Percentiles rank a stretch among this genome's conserved stretches.
Conservation (phyloP, 2,797 vertebrate genomes). For the Otolemur crassicaudatus region DNA sequence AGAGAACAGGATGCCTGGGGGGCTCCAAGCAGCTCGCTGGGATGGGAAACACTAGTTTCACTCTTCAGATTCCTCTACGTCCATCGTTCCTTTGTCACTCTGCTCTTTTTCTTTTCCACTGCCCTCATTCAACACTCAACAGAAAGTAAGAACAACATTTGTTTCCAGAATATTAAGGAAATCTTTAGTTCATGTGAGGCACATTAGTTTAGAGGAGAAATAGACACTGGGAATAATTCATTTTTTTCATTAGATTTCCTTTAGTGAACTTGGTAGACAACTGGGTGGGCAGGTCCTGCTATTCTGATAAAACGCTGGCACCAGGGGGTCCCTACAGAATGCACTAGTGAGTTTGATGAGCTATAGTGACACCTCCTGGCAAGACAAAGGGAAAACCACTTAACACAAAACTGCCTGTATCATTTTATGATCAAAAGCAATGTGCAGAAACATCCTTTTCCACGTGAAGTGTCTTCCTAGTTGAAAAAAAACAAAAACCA, state of each 20-base stretch:
- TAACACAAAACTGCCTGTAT: background rate
- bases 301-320: background rate
- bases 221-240: background rate
- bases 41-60: background rate
- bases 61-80: background rate
- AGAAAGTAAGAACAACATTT: background rate
- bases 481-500: background rate
- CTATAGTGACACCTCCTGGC: constrained; percentile 89
- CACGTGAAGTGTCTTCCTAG: background rate
- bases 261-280: background rate
- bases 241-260: background rate
- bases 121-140: background rate
- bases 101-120: background rate
- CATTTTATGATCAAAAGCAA: constrained; percentile 52
- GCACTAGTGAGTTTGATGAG: constrained; percentile 74
- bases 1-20: background rate
- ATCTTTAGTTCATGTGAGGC: background rate
- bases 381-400: constrained; percentile 61
- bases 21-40: no score
- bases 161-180: constrained; percentile 5
- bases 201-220: constrained; percentile 12
- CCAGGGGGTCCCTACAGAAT: constrained; percentile 29
- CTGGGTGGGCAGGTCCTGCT: background rate
- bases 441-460: background rate
- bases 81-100: background rate